Evolutionary conservation across 2,113 vertebrate genomes (phyloP).

Genomic region (Leucoraja erinaceus): DNA sequence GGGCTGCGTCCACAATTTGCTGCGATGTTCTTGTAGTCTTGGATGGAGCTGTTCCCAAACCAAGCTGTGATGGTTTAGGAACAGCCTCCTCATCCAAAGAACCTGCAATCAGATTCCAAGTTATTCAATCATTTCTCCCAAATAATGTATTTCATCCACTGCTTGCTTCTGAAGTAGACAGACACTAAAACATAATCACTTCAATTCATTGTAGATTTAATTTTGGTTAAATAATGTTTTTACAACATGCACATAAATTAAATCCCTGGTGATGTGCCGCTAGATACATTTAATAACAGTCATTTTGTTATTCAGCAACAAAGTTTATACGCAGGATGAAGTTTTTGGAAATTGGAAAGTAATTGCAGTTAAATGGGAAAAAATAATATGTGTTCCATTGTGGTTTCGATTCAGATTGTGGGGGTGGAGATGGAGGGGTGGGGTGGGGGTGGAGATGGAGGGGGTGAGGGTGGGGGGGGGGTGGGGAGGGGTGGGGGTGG

Average conservation of each 20-base stretch:
- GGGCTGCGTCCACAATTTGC: no score
- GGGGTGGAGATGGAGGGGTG: no score
- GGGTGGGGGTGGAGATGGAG: no score
- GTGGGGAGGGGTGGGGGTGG: no score
- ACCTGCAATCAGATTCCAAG: not conserved
- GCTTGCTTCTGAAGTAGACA: not conserved
- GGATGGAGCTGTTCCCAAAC: no score
- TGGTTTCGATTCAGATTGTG: not conserved
- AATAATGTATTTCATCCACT: not conserved
- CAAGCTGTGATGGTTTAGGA: no score
- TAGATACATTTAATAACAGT: not conserved
- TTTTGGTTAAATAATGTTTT: constrained; percentile 33
- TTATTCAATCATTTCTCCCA: not conserved
- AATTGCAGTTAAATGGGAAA: not conserved
- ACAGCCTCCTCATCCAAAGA: not conserved
- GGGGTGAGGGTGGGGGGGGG: no score
- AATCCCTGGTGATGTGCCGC: constrained; percentile 13
- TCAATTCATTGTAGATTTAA: constrained; percentile 20
- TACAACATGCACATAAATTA: constrained; percentile 33
- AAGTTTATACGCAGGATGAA: not conserved
- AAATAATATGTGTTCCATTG: no score
- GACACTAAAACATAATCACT: constrained; percentile 1
- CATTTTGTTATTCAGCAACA: no score
- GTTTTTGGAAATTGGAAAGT: constrained; percentile 16
- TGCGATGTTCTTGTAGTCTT: no score